Percentiles rank a stretch among this genome's conserved stretches.
Evolutionary conservation across 1,140 invertebrate genomes (phyloP).

Genomic region (Platorchestia sp.): DNA sequence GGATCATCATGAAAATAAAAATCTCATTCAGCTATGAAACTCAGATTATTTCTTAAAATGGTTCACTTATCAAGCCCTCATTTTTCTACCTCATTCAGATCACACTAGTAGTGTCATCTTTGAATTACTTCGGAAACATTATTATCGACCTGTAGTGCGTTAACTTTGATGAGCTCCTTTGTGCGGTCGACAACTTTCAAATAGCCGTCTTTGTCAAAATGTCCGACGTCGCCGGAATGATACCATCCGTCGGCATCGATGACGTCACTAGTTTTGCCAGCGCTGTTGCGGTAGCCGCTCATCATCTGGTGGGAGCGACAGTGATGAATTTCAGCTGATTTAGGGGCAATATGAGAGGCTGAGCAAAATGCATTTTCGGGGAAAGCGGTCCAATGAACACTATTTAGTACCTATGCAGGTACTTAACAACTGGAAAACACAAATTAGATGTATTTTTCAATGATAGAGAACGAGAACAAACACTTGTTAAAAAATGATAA

Average conservation of each 20-base stretch:
- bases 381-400: no score
- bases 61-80: background rate
- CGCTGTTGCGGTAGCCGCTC: conserved; percentile 11
- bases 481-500: no score
- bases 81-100: background rate
- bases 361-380: no score
- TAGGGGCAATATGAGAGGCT: no score
- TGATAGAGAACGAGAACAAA: no score
- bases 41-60: background rate
- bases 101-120: background rate
- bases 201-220: conserved; percentile 45
- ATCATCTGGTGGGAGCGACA: conserved; percentile 26
- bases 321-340: no score
- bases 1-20: no score
- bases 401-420: no score
- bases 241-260: conserved; percentile 54
- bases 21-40: background rate
- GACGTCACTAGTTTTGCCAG: conserved; percentile 7
- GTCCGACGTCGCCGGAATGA: conserved; percentile 23
- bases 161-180: conserved; percentile 57
- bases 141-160: conserved; percentile 37
- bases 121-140: background rate
- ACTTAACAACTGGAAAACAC: no score
- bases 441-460: no score
- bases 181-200: conserved; percentile 53